Conservation (phyloP, 2,113 vertebrate species). For the Halcyon senegalensis region DNA sequence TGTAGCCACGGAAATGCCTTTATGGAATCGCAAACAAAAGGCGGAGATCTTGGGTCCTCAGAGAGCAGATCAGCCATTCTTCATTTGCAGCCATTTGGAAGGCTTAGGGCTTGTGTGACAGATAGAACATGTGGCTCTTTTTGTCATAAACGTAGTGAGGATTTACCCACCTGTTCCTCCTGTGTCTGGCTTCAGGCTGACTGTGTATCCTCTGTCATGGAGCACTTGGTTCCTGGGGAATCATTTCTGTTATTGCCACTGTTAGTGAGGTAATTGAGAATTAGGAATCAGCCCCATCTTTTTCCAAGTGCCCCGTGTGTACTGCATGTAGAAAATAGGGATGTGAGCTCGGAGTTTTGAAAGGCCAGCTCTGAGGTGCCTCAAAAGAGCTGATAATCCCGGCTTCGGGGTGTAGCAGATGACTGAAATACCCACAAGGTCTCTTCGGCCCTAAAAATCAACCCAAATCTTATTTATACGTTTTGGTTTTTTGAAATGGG, state of each 20-base stretch:
- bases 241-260: neutral
- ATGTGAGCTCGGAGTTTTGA: neutral
- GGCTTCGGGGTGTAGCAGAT: neutral
- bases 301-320: neutral
- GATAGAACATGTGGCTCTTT: neutral
- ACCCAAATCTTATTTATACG: neutral
- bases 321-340: neutral
- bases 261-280: neutral
- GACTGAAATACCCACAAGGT: neutral
- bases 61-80: neutral
- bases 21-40: neutral
- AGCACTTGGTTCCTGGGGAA: neutral
- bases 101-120: neutral
- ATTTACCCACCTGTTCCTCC: neutral
- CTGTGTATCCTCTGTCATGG: neutral
- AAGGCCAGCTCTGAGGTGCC: neutral
- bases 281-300: neutral
- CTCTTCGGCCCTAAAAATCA: neutral
- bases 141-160: neutral
- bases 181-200: neutral
- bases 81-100: neutral
- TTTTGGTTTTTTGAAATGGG: neutral
- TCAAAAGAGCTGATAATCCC: neutral
- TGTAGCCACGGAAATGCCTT: neutral
- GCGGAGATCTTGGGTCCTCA: neutral